Percentiles rank a stretch among this genome's conserved stretches.
Conservation (phyloP, 2,888 invertebrate genomes). For the Volucella bombylans region DNA sequence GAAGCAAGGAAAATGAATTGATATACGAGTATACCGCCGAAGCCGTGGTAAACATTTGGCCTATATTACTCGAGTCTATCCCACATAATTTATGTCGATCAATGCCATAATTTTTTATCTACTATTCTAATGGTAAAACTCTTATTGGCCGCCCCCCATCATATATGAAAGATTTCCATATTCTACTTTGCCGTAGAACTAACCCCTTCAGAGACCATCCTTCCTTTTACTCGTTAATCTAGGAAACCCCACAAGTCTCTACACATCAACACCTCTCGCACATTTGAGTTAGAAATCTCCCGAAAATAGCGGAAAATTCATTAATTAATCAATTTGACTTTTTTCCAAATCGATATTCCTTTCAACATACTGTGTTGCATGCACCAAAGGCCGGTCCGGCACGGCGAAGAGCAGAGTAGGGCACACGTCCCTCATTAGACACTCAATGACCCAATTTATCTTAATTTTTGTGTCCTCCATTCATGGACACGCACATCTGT, state of each 20-base stretch:
- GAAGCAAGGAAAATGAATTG: too few relatives aligned
- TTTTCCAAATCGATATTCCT: conserved; percentile 39
- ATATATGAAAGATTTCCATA: too few relatives aligned
- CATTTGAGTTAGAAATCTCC: background rate
- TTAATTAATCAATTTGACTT: conserved; percentile 21
- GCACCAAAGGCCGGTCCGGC: background rate
- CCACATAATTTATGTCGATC: too few relatives aligned
- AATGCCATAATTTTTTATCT: too few relatives aligned
- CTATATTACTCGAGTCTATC: too few relatives aligned
- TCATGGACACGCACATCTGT: conserved; percentile 59
- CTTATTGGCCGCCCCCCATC: too few relatives aligned
- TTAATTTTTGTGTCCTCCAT: conserved; percentile 66
- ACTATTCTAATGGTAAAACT: too few relatives aligned
- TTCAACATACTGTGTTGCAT: background rate
- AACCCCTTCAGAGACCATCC: conserved; percentile 4
- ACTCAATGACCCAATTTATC: conserved; percentile 72
- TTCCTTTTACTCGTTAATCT: background rate
- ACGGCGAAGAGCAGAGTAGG: background rate
- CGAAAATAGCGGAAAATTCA: background rate
- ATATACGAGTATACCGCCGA: too few relatives aligned
- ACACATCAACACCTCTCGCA: background rate
- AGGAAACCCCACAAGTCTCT: background rate
- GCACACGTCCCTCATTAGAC: conserved; percentile 70
- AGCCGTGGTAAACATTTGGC: too few relatives aligned
- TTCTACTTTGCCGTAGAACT: too few relatives aligned